These are phyloP conservation scores for Neocrepidodera transversa DNA, from an alignment of 2,888 invertebrate genomes.

Conservation along the genomic window DNA sequence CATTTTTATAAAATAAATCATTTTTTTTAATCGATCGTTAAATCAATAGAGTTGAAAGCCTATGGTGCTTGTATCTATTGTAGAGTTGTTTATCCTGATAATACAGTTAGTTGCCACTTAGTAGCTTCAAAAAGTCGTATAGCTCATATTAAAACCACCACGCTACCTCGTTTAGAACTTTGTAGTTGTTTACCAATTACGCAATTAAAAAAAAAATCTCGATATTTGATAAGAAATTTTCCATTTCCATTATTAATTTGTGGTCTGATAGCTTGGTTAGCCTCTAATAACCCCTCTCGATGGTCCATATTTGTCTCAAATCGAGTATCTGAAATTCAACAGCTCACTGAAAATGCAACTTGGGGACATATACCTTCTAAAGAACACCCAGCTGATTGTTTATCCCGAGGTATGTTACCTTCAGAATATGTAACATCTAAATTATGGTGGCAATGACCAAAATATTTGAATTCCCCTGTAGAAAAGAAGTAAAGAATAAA, in stretches of 20 bases:
- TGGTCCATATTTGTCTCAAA: conserved; percentile 5
- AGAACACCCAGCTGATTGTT: background rate
- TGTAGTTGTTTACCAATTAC: background rate
- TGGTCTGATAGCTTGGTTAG: conserved; percentile 7
- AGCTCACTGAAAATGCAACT: background rate
- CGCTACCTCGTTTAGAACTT: conserved; percentile 5
- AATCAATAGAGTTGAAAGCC: no score
- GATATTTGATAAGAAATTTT: background rate
- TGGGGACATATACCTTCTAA: background rate
- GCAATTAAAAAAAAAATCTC: conserved; percentile 29
- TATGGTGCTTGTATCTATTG: conserved; percentile 11
- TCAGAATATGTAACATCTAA: background rate
- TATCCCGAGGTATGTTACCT: conserved; percentile 6
- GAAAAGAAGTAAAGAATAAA: no score
- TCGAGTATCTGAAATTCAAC: conserved; percentile 10
- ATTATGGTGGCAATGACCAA: background rate
- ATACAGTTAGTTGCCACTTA: background rate
- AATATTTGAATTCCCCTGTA: background rate
- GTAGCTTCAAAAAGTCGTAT: background rate
- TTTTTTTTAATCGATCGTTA: no score
- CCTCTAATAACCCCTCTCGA: background rate
- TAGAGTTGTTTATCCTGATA: conserved; percentile 5
- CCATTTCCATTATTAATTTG: conserved; percentile 4
- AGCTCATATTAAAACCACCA: background rate
- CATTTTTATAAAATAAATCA: no score